These are phyloP conservation scores for Schizopygopsis malacanthus DNA, from an alignment of 2,797 vertebrate genomes.

Conservation along the genomic window DNA sequence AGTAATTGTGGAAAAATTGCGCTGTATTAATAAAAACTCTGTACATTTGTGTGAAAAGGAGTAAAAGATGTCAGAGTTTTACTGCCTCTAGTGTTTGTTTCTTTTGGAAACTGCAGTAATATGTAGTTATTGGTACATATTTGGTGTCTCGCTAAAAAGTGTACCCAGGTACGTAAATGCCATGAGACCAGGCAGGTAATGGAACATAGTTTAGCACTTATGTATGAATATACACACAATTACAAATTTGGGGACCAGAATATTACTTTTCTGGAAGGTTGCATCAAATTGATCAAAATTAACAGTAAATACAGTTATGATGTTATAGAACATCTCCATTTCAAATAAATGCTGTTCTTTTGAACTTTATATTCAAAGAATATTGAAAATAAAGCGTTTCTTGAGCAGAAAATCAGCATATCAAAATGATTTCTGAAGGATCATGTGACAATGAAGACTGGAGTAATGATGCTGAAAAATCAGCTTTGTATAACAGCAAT, in stretches of 20 bases:
- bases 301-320: neutral
- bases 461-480: neutral
- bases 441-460: neutral
- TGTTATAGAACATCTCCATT: neutral
- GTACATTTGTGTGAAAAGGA: too few relatives aligned
- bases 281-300: neutral
- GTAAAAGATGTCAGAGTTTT: too few relatives aligned
- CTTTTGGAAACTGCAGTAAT: too few relatives aligned
- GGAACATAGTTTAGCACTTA: neutral
- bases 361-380: neutral
- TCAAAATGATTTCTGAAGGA: neutral
- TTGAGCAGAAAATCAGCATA: neutral
- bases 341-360: neutral
- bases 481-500: neutral
- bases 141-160: too few relatives aligned
- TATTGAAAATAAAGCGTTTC: neutral
- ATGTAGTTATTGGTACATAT: too few relatives aligned
- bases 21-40: too few relatives aligned
- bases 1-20: too few relatives aligned
- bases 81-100: too few relatives aligned
- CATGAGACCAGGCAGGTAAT: neutral
- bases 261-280: neutral
- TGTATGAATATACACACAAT: neutral
- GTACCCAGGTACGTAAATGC: too few relatives aligned
- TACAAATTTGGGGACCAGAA: neutral